Evolutionary conservation across 2,888 invertebrate species (phyloP), one percentile per base, ranked within the genome.

Genomic region (Aquatica leii): DNA sequence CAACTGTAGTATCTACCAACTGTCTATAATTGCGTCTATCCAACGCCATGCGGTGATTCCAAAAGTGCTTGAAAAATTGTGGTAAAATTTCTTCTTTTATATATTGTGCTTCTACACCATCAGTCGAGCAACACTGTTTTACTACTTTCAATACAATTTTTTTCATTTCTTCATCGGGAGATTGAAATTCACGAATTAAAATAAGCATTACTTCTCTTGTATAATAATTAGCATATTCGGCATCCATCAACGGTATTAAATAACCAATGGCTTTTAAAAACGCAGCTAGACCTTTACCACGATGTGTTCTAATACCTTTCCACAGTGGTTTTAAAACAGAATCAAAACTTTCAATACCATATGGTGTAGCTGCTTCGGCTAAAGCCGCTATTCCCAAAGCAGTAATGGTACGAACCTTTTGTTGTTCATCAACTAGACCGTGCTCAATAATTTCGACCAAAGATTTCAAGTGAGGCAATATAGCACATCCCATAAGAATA

Each of bases 151-250:
- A 85, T 0, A 99, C 99, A 84, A 99, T 99, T 81, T 99, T 99
- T 82, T 99, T 99, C 99, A 99, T 99, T 86, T 99, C 99, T 82
- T 99, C 99, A 81, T 99, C 99, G 0, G 99, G 99, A 60, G 98
- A 98, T 83, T 98, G 98, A 82, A 99, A 99, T 86, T 99, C 99
- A 82, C 99, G 89, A 75, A 99, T 98, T 20, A 99, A 86, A 81
- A 99, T 99, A 82, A 97, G 84, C 97, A 97, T 97, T 80, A 98
- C 99, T 90, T 99, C 99, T 73, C 98, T 88, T 0, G 99, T 99
- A 79, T 99, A 99, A 82, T 99, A 99, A 82, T 98, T 98, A 0
- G 99, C 99, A 78, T 99, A 99, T 82, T 99, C 99, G 59, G 98
- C 98, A 78, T 99, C 99, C 99, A 99, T 99, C 66, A 99, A 87